A percentile compares a stretch with the other conserved stretches of the same genome.
phyloP scores from a whole-genome alignment of 92 coral and sea anemone species.

The Ricordea florida region DNA sequence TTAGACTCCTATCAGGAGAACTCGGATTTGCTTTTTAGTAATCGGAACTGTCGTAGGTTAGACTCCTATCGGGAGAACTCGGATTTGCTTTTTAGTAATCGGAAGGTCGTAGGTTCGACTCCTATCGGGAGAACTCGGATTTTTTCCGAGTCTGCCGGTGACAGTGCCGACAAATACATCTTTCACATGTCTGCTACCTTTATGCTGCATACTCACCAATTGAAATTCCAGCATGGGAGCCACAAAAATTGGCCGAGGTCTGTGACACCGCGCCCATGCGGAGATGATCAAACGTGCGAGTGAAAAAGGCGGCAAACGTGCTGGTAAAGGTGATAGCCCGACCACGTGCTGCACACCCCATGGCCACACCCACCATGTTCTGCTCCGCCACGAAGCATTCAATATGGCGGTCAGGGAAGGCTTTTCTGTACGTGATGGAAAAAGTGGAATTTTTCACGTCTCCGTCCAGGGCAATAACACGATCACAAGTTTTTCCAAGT shows the following conservation, averaged over 20 bases:
- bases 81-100: no score
- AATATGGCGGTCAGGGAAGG: constrained; percentile 78
- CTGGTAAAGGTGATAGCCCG: constrained; percentile 96
- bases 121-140: no score
- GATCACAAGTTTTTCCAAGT: constrained; percentile 71
- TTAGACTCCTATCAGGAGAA: no score
- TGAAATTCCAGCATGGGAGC: constrained; percentile 95
- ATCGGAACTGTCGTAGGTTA: no score
- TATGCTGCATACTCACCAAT: constrained; percentile 87
- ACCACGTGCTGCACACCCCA: constrained; percentile 90
- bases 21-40: no score
- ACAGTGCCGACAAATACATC: no score
- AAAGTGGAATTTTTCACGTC: constrained; percentile 96
- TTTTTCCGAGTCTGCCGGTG: no score
- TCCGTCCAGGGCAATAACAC: constrained; percentile 93
- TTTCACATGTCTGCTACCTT: no score
- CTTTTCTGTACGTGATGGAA: constrained; percentile 75
- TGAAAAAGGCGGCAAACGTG: constrained; percentile 88
- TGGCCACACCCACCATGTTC: constrained; percentile 97
- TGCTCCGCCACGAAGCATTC: constrained; percentile 99
- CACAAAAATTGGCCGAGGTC: constrained; percentile 91
- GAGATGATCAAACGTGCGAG: constrained; percentile 93
- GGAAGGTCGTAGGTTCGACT: no score
- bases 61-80: no score
- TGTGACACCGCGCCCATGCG: constrained; percentile 94